phyloP scores from a whole-genome alignment of 2,888 invertebrate species.

The Acronicta psi region DNA sequence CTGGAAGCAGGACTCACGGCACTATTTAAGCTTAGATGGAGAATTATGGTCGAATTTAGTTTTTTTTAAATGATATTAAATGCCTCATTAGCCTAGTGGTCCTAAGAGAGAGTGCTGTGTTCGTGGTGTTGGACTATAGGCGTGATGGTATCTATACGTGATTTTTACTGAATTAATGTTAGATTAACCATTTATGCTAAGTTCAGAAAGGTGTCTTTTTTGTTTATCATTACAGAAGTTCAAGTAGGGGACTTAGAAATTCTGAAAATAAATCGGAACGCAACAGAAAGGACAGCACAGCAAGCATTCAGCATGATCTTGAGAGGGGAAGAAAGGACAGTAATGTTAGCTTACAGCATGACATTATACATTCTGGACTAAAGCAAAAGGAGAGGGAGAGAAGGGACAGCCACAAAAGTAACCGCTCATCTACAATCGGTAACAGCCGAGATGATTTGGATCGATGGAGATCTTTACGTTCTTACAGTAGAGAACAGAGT shows the following conservation, averaged over 20 bases:
- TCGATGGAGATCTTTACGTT: conserved; percentile 83
- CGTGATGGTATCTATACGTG: too few relatives aligned
- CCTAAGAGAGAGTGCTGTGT: too few relatives aligned
- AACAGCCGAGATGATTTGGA: conserved; percentile 85
- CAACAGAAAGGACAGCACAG: conserved; percentile 79
- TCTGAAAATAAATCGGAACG: conserved; percentile 78
- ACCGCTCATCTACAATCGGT: conserved; percentile 83
- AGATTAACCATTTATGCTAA: too few relatives aligned
- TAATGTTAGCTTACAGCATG: conserved; percentile 80
- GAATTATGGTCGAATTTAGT: too few relatives aligned
- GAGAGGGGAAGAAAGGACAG: conserved; percentile 78
- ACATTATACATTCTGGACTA: conserved; percentile 67
- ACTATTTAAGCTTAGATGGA: too few relatives aligned
- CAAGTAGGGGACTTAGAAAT: conserved; percentile 81
- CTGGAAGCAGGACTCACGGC: too few relatives aligned
- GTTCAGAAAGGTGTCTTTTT: neutral
- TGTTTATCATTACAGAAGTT: conserved; percentile 71
- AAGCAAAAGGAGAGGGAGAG: conserved; percentile 78
- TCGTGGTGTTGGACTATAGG: too few relatives aligned
- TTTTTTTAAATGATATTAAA: too few relatives aligned
- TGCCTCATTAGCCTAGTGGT: too few relatives aligned
- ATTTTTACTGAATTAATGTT: too few relatives aligned
- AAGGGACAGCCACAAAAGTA: conserved; percentile 82
- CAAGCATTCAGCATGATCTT: conserved; percentile 75
- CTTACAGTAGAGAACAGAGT: conserved; percentile 86